Evolutionary conservation across 2,888 invertebrate species (phyloP).

Genomic region (Pristionchus mayeri): DNA sequence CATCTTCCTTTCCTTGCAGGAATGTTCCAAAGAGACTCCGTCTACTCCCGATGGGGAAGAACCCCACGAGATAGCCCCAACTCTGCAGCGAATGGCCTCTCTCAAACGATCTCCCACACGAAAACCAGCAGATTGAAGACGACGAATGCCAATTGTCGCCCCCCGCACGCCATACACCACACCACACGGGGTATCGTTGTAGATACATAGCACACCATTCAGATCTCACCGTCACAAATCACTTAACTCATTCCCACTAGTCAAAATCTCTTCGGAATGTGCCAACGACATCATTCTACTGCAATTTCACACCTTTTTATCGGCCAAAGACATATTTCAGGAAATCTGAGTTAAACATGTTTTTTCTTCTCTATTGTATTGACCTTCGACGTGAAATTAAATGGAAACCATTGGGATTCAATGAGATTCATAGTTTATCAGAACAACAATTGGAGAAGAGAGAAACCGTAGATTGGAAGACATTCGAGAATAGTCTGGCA

Average conservation of each 20-base stretch:
- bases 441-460: neutral
- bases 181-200: conserved; percentile 28
- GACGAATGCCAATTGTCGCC: neutral
- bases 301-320: neutral
- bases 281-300: neutral
- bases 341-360: neutral
- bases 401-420: neutral
- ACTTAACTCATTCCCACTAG: conserved; percentile 8
- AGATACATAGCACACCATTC: neutral
- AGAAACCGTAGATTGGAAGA: conserved; percentile 22
- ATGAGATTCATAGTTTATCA: conserved; percentile 5
- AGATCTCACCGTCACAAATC: neutral
- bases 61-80: neutral
- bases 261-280: neutral
- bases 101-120: conserved; percentile 11
- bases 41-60: conserved; percentile 15
- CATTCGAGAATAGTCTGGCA: neutral
- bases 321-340: conserved; percentile 30
- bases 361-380: conserved; percentile 2
- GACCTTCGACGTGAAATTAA: neutral
- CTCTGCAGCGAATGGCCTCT: conserved; percentile 28
- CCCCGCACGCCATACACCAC: conserved; percentile 7
- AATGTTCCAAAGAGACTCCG: neutral
- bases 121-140: neutral
- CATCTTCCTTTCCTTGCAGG: too few species aligned